Evolutionary conservation across 2,888 invertebrate genomes (phyloP).

Genomic region (Pogonocherus hispidulus): DNA sequence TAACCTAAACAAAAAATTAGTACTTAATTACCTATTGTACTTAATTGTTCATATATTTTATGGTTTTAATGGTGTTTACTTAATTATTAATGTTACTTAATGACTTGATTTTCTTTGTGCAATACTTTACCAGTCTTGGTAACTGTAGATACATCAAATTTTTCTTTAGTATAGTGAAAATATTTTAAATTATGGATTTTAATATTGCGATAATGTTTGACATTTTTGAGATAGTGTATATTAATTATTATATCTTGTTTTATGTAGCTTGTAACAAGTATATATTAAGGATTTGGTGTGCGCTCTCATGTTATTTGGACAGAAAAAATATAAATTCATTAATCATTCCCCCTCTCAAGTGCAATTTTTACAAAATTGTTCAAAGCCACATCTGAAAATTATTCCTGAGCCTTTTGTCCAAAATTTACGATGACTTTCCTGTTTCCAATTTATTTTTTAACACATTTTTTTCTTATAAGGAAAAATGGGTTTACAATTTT

Average conservation of each 20-base stretch:
- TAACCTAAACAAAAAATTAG: slow-evolving; percentile 17
- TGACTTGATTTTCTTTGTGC: slow-evolving; percentile 38
- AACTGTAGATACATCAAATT: slow-evolving; percentile 44
- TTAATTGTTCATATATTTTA: slow-evolving; percentile 35
- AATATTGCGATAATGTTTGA: slow-evolving; percentile 43
- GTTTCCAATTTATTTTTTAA: no score
- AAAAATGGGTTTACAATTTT: no score
- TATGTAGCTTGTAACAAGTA: slow-evolving; percentile 49
- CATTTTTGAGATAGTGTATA: slow-evolving; percentile 52
- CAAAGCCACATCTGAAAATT: no score
- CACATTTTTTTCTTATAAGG: no score
- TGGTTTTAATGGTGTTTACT: slow-evolving; percentile 34
- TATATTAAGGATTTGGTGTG: slow-evolving; percentile 39
- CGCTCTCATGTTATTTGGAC: slow-evolving; percentile 31
- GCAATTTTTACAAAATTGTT: no score
- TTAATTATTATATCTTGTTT: slow-evolving; percentile 44
- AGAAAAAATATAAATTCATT: not conserved
- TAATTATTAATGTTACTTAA: slow-evolving; percentile 32
- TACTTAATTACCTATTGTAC: slow-evolving; percentile 37
- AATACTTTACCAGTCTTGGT: slow-evolving; percentile 38
- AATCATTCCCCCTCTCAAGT: no score
- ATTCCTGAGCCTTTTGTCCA: no score
- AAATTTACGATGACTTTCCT: no score
- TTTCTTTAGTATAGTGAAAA: no score
- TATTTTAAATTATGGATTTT: slow-evolving; percentile 43